Base-by-base conservation (phyloP, 2,888 invertebrate genomes). In the Congeria kusceri region DNA sequence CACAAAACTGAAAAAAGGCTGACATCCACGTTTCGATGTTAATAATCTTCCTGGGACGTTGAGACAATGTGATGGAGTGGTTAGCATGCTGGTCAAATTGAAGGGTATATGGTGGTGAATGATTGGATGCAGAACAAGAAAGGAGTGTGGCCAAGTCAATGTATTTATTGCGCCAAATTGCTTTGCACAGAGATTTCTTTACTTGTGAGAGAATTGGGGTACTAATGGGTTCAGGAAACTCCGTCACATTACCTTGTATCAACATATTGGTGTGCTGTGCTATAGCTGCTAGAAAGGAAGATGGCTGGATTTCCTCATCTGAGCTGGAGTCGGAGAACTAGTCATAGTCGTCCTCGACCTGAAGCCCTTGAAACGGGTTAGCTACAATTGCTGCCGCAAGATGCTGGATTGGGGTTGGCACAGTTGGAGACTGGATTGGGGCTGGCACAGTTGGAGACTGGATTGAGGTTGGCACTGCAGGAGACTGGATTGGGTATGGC, bases 1-100 rank as follows among this genome's bases (percentile, higher is more conserved):
- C 3, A 59, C 44, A 58, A 69, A 72, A 15, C 75, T n/a, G 62
- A 0, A 80, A 5, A 53, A 77, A 77, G 1, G 77, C 77, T 3
- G 77, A 46, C 3, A 65, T 76, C 65, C 69, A 76, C 20, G 32
- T 32, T 0, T 64, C 64, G 9, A 69, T 69, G 20, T 57, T 23
- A 20, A 20, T 57, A 32, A 49, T 61, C 20, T 59, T 29, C 20
- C 47, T 18, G 9, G 46, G 27, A 4, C 28, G n/a, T 25, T 27
- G 25, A 11, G 44, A 29, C 11, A 49, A 47, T 11, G n/a, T n/a
- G 2, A 69, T n/a, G 4, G 61, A 57, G 0, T 61, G 15, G n/a
- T 69, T 58, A 5, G 69, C 44, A 25, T 69, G 25, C 15, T 18
- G 13, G 23, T 69, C 61, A 20, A 69, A 47, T 49, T 69, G 47